Percentiles rank a stretch among this genome's conserved stretches.
Evolutionary conservation across 2,113 vertebrate genomes (phyloP).

Genomic region (Gulo gulo): DNA sequence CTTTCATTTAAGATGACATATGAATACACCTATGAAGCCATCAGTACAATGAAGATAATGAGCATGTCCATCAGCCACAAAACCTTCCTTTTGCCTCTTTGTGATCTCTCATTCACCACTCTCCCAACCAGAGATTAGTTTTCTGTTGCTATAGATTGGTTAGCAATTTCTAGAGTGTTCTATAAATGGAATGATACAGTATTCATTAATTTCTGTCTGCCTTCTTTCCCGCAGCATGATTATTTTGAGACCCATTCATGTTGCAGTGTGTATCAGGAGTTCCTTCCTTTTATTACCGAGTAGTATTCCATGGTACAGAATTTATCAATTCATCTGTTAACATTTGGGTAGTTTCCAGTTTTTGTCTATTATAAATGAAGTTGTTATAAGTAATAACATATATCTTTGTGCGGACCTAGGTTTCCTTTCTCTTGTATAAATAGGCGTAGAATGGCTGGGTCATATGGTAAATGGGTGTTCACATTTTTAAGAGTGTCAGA

Average conservation of each 20-base stretch:
- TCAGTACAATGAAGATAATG: background rate
- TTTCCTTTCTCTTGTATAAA: background rate
- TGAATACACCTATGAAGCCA: background rate
- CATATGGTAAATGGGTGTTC: background rate
- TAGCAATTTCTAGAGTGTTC: background rate
- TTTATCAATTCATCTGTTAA: background rate
- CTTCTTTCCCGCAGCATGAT: background rate
- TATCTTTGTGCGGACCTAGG: background rate
- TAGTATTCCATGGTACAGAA: background rate
- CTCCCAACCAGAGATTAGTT: background rate
- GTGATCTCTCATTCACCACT: background rate
- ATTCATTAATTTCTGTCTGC: background rate
- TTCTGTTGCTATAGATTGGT: background rate
- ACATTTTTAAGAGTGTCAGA: background rate
- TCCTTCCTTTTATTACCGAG: background rate
- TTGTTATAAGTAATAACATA: background rate
- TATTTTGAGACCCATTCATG: background rate
- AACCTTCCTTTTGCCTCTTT: background rate
- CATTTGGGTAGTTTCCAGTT: background rate
- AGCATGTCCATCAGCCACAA: background rate
- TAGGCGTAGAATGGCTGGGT: background rate
- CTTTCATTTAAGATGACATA: conserved; percentile 4
- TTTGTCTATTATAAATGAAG: background rate
- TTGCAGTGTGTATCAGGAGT: background rate
- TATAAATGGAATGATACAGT: background rate